Base-by-base conservation (phyloP, 2,888 invertebrate genomes). In the Drosophila differens region DNA sequence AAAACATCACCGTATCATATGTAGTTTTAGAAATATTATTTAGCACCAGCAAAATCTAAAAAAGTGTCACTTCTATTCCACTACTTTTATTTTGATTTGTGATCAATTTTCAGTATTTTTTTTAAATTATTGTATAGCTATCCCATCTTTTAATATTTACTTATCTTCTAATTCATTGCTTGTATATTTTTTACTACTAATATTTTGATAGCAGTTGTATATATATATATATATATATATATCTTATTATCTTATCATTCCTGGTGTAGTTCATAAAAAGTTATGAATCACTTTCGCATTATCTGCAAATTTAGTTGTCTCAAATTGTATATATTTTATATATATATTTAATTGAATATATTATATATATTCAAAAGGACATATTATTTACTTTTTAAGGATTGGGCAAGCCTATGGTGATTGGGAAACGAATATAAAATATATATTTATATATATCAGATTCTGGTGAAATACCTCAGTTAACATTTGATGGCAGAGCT, bases 401-500 rank as follows among this genome's bases (percentile, higher is more conserved):
- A 49, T 28, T 4, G 1, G 3, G 14, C 22, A n/a, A 41, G 1
- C 1, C n/a, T 10, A n/a, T 2, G 10, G 10, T 41, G 10, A 41
- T n/a, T 4, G 41, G n/a, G 10, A n/a, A 41, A 44, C 14, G 14
- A 22, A 22, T 47, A 14, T 4, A 22, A 22, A 22, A 44, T 22
- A 22, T 22, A 22, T 14, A 22, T 22, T 1, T 16, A 4, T 47
- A 7, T 25, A 47, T 44, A 47, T 16, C 14, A 22, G 22, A 22
- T 47, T 22, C 22, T 47, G 22, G 6, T 19, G 3, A n/a, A 28
- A 10, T n/a, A n/a, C 19, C n/a, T 12, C 6, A n/a, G 30, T 30
- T 32, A 19, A 51, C 16, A 16, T 35, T 58, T 30, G 35, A 70
- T 66, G 39, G 58, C 49, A 49, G 9, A 52, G 33, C 28, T 32